Base-by-base conservation (phyloP, 2,888 invertebrate genomes). In the Dasysyrphus albostriatus region DNA sequence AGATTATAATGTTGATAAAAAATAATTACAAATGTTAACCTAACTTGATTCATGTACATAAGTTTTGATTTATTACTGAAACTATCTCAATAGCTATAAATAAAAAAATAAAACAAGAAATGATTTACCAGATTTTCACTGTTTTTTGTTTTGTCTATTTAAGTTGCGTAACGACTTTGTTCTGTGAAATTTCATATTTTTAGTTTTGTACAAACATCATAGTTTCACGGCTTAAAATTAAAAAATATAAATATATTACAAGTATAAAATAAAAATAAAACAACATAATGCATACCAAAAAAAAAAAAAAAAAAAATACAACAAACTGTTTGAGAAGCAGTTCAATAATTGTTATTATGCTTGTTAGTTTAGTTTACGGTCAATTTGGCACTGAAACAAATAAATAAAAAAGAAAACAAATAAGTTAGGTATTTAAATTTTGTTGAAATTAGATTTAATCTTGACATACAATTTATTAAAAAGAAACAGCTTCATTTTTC, bases 21-120 rank as follows among this genome's bases (percentile, higher is more conserved):
- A 88, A 87, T 83, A 83, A 83, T 82, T 87, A 83, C 87, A 87
- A 87, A 83, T 83, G 51, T 87, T 65, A 87, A 83, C 78, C 75
- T 87, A 87, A 83, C 56, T 73, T 79, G 56, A 87, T 77, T 83
- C 77, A 87, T 87, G 58, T 79, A 87, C 83, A 87, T 78, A 65
- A 67, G 19, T 77, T 74, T 70, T 78, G 70, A 70, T 80, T 83
- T 58, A 44, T 78, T 75, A 79, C 70, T 83, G 87, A 78, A 83
- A 78, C 78, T 87, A 87, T 79, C 83, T 74, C 32, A 75, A 74
- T 83, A 72, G 65, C 16, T 77, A 74, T 67, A 67, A 72, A 72
- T 76, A 58, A 76, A 81, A 80, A 69, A 72, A 80, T 49, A 84
- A 84, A 70, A 70, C 16, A 65, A 67, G 19, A 37, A 49, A 49